Base-by-base conservation (phyloP, 92 coral and sea anemone species). In the Porites lobata region DNA sequence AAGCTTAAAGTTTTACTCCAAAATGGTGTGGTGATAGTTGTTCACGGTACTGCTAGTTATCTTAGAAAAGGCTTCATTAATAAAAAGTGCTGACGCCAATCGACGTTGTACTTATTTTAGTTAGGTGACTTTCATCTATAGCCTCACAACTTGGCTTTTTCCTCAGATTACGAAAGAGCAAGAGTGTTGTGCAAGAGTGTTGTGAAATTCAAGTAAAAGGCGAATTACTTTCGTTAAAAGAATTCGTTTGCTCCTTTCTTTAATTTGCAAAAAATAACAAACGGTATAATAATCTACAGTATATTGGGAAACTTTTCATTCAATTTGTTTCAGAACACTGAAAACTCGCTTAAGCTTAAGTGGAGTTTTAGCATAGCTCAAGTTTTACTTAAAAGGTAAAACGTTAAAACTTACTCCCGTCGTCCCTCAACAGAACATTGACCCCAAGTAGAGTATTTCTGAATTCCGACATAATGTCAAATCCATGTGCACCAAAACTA, bases 381-480 rank as follows among this genome's bases (percentile, higher is more conserved):
- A 54, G 1, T 54, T 38, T 54, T 54, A 56, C 61, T 56, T 10
- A 56, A 2, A 10, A 2, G 15, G 61, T 56, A 38, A 38, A 38
- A 38, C 47, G 47, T 38, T 18, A 1, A 24, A 24, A 9, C 64
- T 20, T 11, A 75, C 78, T 56, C 19, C 43, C n/a, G 64, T 75
- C 64, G 21, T 56, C 32, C 8, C 9, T 53, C 38, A 75, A 53
- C 10, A 19, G 8, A 1, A 56, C 78, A 43, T 75, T 75, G 78
- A 53, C 52, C 11, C 78, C 78, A 19, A 20, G 78, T 1, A 75
- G 78, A 14, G n/a, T 53, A 56, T 19, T 8, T 4, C 20, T 52
- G 11, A 75, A 52, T 75, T 20, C 54, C 20, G 78, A 52, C 78
- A 52, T 75, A 9, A 75, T 20, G 64, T 75, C 78, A 75, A 75